Conservation (phyloP, 2,888 invertebrate species). For the Pseudococcus viburni region DNA sequence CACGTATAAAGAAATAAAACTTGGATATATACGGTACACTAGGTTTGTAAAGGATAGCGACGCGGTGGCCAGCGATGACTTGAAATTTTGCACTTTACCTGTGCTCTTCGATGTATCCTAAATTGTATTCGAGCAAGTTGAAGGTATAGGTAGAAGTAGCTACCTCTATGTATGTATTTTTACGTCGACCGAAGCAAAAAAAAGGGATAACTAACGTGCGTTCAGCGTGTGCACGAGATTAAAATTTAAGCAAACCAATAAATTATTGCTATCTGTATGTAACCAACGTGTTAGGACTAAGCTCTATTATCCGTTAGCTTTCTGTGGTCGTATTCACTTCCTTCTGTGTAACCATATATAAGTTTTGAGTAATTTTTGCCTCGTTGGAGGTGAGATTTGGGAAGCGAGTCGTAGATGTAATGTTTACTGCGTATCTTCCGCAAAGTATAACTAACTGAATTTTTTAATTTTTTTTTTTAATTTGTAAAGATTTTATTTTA, state of each 20-base stretch:
- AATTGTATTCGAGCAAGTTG: background rate
- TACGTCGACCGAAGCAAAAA: background rate
- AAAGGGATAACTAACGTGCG: background rate
- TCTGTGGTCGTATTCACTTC: background rate
- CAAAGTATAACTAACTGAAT: too few species aligned
- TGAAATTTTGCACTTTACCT: slow-evolving; percentile 30
- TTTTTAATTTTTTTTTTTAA: too few species aligned
- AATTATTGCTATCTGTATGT: slow-evolving; percentile 51
- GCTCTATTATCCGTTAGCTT: slow-evolving; percentile 16
- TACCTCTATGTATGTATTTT: background rate
- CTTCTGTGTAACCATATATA: background rate
- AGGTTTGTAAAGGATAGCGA: slow-evolving; percentile 8
- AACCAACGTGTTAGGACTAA: slow-evolving; percentile 27
- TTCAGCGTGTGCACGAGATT: slow-evolving; percentile 42
- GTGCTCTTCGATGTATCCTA: background rate
- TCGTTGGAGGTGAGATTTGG: background rate
- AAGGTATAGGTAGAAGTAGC: background rate
- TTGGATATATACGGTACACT: slow-evolving; percentile 11
- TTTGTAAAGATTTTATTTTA: too few species aligned
- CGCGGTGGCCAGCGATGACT: background rate
- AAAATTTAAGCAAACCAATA: slow-evolving; percentile 58
- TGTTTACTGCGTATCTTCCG: too few species aligned
- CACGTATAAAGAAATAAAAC: slow-evolving; percentile 37
- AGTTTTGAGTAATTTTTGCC: background rate
- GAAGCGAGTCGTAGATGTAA: background rate